These are phyloP conservation scores for Chloroceryle aenea DNA, from an alignment of 2,113 vertebrate genomes.

Conservation along the genomic window DNA sequence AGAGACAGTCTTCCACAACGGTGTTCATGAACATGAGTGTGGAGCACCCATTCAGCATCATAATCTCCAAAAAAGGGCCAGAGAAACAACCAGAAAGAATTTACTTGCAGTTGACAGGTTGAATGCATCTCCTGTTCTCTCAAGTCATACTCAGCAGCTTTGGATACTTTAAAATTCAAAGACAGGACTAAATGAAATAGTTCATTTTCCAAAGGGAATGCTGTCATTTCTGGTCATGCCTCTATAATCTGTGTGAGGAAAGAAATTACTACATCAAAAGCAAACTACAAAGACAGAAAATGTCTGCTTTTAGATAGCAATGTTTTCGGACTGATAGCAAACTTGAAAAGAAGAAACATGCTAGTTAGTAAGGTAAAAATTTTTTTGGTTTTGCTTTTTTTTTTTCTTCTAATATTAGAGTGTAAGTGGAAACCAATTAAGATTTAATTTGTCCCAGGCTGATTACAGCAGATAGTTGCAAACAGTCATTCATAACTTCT, in stretches of 20 bases:
- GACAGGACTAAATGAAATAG: background rate
- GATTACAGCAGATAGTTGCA: background rate
- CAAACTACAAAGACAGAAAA: background rate
- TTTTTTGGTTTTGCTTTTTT: background rate
- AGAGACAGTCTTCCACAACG: background rate
- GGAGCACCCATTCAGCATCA: background rate
- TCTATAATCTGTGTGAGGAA: background rate
- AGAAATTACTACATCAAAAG: background rate
- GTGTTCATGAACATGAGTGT: background rate
- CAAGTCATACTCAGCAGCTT: background rate
- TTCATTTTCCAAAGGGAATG: background rate
- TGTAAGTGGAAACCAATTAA: background rate
- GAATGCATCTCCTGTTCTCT: background rate
- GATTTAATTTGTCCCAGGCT: background rate
- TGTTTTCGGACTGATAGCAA: background rate
- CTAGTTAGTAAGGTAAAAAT: slow-evolving; percentile 49
- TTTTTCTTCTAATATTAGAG: background rate
- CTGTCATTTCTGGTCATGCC: background rate
- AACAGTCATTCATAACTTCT: background rate
- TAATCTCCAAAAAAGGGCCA: background rate
- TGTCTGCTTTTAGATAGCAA: background rate
- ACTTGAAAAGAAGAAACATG: background rate
- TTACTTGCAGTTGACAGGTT: background rate
- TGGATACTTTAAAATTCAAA: background rate
- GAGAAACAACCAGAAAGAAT: background rate